Evolutionary conservation across 2,797 vertebrate genomes (phyloP), one percentile per base, ranked within the genome.

Genomic region (Neosilurus hyrtlii): DNA sequence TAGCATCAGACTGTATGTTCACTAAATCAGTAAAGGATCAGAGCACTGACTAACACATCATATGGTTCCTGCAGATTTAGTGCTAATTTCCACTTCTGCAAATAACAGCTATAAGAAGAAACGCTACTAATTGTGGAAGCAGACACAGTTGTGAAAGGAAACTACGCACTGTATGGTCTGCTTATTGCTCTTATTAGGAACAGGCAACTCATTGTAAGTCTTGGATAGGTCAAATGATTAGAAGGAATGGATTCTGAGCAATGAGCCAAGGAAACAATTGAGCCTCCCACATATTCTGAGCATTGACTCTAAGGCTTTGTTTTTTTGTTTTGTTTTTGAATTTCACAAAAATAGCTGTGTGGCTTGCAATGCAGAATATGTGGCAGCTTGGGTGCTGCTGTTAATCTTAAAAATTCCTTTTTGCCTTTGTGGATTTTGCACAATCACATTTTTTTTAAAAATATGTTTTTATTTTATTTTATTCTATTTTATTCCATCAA

Each of bases 81-180:
- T 56, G 26, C 52, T 54, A 14, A 84, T 68, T 85, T 78, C 66
- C 79, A 78, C 83, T 81, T 80, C 77, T 80, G 18, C 76, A 79
- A 56, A 79, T 11, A 24, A 74, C 14, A n/a, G 37, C 16, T 14
- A 61, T 26, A 74, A 30, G 12, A 68, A 68, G 20, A 65, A 65
- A 61, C 9, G 52, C 20, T 24, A 68, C 6, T 81, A 66, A 68
- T 76, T 37, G 51, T 18, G 7, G 59, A 81, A 84, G 52, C 52
- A 76, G 63, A 61, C 75, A 35, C 62, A 4, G n/a, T n/a, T 12
- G 59, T 56, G 24, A 74, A 66, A 20, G 3, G 52, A 62, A 83
- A 24, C 62, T 43, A 68, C 30, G 70, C 7, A 59, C 56, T 61
- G 37, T 73, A 82, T 26, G 62, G 73, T 52, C 61, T 61, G 51